Evolutionary conservation across 2,888 invertebrate species (phyloP).

Genomic region (Apoda limacodes): DNA sequence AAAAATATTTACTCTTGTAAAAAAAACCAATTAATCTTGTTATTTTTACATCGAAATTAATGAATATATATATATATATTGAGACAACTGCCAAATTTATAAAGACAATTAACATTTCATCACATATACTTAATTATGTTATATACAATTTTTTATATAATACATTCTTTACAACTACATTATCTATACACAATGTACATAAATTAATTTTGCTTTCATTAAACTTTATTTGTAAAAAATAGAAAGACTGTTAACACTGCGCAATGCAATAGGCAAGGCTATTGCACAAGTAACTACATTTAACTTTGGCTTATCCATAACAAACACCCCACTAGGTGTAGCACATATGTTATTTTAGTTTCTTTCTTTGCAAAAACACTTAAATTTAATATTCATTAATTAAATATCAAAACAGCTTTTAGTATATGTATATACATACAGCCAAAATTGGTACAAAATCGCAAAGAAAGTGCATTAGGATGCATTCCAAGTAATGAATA

Average conservation of each 20-base stretch:
- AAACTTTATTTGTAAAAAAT: slow-evolving; percentile 20
- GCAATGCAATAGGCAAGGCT: slow-evolving; percentile 63
- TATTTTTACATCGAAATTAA: no score
- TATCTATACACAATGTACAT: slow-evolving; percentile 64
- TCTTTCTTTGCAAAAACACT: no score
- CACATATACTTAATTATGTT: background rate
- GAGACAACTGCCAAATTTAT: background rate
- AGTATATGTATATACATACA: background rate
- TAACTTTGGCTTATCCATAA: slow-evolving; percentile 67
- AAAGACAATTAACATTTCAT: background rate
- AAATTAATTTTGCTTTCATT: slow-evolving; percentile 40
- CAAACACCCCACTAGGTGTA: slow-evolving; percentile 40
- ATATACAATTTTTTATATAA: slow-evolving; percentile 49
- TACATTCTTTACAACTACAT: slow-evolving; percentile 40
- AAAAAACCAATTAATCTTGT: no score
- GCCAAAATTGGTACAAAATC: background rate
- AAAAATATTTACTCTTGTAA: no score
- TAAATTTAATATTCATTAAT: no score
- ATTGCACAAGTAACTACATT: slow-evolving; percentile 66
- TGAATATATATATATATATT: no score
- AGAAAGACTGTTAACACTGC: slow-evolving; percentile 50
- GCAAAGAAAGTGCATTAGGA: background rate
- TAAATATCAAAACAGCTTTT: slow-evolving; percentile 13
- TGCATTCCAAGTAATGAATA: no score
- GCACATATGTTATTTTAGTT: no score